Percentiles rank a stretch among this genome's conserved stretches.
Evolutionary conservation across 2,888 invertebrate genomes (phyloP).

Genomic region (Pyrrhosoma nymphula): DNA sequence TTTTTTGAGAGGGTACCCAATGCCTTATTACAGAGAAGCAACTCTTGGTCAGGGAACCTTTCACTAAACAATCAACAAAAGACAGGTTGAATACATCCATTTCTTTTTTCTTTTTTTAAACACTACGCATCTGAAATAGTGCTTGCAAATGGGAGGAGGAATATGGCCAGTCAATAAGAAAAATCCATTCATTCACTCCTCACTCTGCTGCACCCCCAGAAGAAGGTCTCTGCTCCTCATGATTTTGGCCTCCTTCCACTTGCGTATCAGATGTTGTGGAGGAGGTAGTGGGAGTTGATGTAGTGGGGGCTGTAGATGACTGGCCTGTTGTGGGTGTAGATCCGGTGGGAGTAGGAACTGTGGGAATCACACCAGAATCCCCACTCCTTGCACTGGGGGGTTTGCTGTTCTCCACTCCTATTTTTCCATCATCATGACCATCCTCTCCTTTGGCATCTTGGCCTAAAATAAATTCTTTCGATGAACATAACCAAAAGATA

Average conservation of each 20-base stretch:
- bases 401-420: constrained; percentile 15
- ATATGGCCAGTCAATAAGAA: background rate
- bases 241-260: background rate
- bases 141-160: constrained; percentile 4
- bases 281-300: background rate
- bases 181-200: background rate
- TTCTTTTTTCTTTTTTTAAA: background rate
- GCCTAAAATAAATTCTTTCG: background rate
- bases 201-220: constrained; percentile 21
- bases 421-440: constrained; percentile 34
- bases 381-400: constrained; percentile 20
- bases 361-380: background rate
- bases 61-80: constrained; percentile 16
- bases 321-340: background rate
- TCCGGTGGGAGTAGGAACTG: constrained; percentile 20
- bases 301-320: background rate
- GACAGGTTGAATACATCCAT: constrained; percentile 16
- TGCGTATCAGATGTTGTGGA: constrained; percentile 30
- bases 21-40: background rate
- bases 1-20: background rate
- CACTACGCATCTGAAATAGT: background rate
- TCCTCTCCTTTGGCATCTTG: constrained; percentile 51
- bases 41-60: background rate
- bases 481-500: background rate
- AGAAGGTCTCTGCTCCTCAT: constrained; percentile 22